phyloP scores from a whole-genome alignment of 1,140 invertebrate genomes.

The Drosophila nebulosa region DNA sequence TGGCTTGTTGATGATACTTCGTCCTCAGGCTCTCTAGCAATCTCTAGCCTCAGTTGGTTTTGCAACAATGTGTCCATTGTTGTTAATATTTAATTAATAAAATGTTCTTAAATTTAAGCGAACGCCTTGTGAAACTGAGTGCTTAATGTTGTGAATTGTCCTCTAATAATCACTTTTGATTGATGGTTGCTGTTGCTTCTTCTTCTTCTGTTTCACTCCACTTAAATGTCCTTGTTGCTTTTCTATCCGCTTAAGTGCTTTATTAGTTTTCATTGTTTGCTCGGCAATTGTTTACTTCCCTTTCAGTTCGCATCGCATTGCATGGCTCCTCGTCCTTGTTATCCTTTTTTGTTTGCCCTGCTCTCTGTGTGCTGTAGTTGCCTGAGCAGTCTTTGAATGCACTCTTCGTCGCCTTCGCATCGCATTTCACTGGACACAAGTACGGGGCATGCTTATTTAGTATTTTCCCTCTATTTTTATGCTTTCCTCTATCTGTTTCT shows the following conservation, averaged over 20 bases:
- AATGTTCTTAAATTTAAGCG: constrained; percentile 50
- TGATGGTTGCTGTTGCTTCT: constrained; percentile 37
- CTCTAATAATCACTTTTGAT: constrained; percentile 45
- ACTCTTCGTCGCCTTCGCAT: constrained; percentile 54
- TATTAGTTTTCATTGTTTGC: constrained; percentile 77
- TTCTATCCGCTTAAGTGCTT: constrained; percentile 68
- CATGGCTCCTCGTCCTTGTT: constrained; percentile 17
- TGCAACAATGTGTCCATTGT: constrained; percentile 30
- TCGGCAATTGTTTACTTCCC: constrained; percentile 38
- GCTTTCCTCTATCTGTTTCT: background rate
- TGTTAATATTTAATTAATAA: constrained; percentile 23
- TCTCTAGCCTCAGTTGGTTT: constrained; percentile 6
- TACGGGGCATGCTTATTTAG: constrained; percentile 37
- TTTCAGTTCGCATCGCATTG: constrained; percentile 19
- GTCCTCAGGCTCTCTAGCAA: background rate
- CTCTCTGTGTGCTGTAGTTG: background rate
- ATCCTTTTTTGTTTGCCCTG: constrained; percentile 6
- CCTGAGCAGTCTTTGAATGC: constrained; percentile 40
- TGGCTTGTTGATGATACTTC: constrained; percentile 7
- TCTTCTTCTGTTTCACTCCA: constrained; percentile 19
- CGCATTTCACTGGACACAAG: constrained; percentile 43
- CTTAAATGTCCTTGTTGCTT: constrained; percentile 41
- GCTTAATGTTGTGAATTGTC: background rate
- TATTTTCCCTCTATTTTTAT: constrained; percentile 20
- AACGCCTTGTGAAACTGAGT: constrained; percentile 51